phyloP scores from a whole-genome alignment of 2,113 vertebrate species.

The Festucalex cinctus region DNA sequence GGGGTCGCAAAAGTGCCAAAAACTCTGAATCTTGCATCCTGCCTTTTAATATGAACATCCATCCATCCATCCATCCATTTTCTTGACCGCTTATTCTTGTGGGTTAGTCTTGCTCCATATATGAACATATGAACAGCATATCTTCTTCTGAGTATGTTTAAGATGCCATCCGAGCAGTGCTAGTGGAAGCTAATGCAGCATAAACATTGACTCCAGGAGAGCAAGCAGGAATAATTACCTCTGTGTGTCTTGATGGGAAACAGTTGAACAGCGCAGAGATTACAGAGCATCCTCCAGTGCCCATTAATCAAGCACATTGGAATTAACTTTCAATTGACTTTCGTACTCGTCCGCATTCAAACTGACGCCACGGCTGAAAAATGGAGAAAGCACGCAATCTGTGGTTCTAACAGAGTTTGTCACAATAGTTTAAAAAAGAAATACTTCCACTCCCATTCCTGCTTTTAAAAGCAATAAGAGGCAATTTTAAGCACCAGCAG shows the following conservation, averaged over 20 bases:
- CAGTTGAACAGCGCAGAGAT: constrained; percentile 60
- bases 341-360: constrained; percentile 56
- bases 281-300: constrained; percentile 63
- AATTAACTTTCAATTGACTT: constrained; percentile 81
- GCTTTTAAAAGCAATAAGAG: constrained; percentile 22
- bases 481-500: constrained; percentile 8
- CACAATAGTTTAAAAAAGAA: constrained; percentile 8
- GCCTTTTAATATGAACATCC: too few species aligned
- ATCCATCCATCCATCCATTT: too few species aligned
- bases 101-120: neutral
- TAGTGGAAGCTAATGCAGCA: constrained; percentile 38
- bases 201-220: constrained; percentile 61
- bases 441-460: constrained; percentile 27
- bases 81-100: neutral
- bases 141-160: constrained; percentile 25
- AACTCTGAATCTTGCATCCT: too few species aligned
- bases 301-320: constrained; percentile 74
- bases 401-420: constrained; percentile 52
- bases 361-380: constrained; percentile 56
- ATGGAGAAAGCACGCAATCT: constrained; percentile 47
- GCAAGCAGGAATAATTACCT: constrained; percentile 60
- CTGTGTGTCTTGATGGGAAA: constrained; percentile 57
- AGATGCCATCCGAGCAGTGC: constrained; percentile 37
- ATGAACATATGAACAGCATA: neutral
- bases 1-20: too few species aligned